Evolutionary conservation across 2,888 invertebrate species (phyloP), one percentile per base, ranked within the genome.

Genomic region (Imbricaverruca yamaguchii): DNA sequence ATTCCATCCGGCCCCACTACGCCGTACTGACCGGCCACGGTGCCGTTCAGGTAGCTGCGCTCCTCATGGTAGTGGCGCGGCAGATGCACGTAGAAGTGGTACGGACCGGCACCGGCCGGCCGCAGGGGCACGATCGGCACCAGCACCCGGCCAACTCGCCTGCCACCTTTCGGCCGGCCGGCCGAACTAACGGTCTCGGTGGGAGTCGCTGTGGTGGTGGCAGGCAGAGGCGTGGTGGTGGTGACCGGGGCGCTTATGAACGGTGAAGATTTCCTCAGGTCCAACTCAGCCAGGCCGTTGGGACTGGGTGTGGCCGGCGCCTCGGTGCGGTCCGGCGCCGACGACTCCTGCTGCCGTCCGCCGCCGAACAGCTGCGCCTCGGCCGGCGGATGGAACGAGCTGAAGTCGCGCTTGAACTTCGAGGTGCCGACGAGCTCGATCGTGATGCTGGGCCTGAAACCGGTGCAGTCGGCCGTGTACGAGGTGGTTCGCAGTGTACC

Each of bases 11-110:
- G 69, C 15, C 69, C 69, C 15, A 69, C 69, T 39, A 69, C 69
- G 39, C 69, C 69, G 69, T 69, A 69, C 69, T 69, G 69, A 13
- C 69, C 69, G 69, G 69, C 69, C 39, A 69, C 69, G 23, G 69
- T 69, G 39, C 69, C 69, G 39, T 69, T 69, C 39, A 39, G 39
- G 69, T 69, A 69, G 25, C 69, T 15, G 39, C 69, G 69, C 69
- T 69, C 69, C 39, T 69, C 69, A 39, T 69, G 69, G 69, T 69
- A 69, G 69, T 69, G 12, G 69, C 15, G 25, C 69, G 25, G 23
- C 39, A 69, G 69, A 39, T 69, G 69, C 15, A 69, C 39, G 69
- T 69, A 69, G 69, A 69, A 69, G 39, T 69, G 69, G 69, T 69
- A 69, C 69, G 25, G 69, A 10, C 69, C 69, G 69, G 39, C 39